Percentiles rank a stretch among this genome's conserved stretches.
Evolutionary conservation across 2,888 invertebrate genomes (phyloP).

Genomic region (Sphecodes monilicornis): DNA sequence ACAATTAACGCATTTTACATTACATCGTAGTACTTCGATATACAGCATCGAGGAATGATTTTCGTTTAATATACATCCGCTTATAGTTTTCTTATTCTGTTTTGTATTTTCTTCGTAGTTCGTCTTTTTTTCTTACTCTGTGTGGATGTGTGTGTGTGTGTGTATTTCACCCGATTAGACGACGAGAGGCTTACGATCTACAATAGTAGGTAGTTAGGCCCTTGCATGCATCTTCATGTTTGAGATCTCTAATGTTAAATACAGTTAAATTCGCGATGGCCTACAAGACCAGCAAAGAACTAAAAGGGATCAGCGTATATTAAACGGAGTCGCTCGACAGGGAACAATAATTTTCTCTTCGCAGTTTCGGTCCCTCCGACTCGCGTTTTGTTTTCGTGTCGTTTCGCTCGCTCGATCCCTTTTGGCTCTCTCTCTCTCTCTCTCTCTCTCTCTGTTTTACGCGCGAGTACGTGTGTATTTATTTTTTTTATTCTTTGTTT

Average conservation of each 20-base stretch:
- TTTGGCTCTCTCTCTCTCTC: slow-evolving; percentile 56
- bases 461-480: not conserved
- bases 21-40: slow-evolving; percentile 81
- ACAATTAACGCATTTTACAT: slow-evolving; percentile 77
- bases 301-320: slow-evolving; percentile 65
- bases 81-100: not conserved
- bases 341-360: slow-evolving; percentile 24
- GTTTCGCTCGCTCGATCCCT: slow-evolving; percentile 53
- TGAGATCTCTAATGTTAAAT: slow-evolving; percentile 79
- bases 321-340: slow-evolving; percentile 41
- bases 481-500: not conserved
- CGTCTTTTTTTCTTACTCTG: slow-evolving; percentile 22
- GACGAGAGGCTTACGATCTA: slow-evolving; percentile 69
- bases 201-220: slow-evolving; percentile 78
- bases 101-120: not conserved
- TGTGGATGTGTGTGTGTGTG: not conserved
- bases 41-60: slow-evolving; percentile 83
- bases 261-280: slow-evolving; percentile 71
- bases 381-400: slow-evolving; percentile 15
- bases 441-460: slow-evolving; percentile 23
- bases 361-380: slow-evolving; percentile 37
- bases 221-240: slow-evolving; percentile 76
- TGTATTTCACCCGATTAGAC: slow-evolving; percentile 62
- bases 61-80: slow-evolving; percentile 75
- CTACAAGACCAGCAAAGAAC: slow-evolving; percentile 68